Percentiles rank a stretch among this genome's conserved stretches.
These are phyloP conservation scores for Drosophila anomalata DNA, from an alignment of 2,888 invertebrate species.

Conservation along the genomic window DNA sequence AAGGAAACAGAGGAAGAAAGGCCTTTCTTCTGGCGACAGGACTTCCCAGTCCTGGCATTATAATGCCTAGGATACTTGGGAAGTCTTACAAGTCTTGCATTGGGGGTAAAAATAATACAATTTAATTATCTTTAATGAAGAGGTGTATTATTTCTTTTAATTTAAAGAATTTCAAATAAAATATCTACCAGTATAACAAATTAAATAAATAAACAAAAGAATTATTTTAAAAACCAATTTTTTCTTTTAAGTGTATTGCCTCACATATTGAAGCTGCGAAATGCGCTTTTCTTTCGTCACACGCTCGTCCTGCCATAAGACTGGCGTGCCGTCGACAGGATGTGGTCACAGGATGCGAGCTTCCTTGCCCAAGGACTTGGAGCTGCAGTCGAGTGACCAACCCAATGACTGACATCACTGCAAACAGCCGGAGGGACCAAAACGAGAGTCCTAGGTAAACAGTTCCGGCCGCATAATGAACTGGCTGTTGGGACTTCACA, in stretches of 20 bases:
- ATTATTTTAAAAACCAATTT: background rate
- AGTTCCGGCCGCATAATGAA: conserved; percentile 60
- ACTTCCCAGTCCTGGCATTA: conserved; percentile 59
- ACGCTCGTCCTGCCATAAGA: conserved; percentile 14
- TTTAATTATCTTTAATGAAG: background rate
- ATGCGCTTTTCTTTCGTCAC: conserved; percentile 37
- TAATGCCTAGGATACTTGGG: conserved; percentile 59
- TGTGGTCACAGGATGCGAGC: conserved; percentile 72
- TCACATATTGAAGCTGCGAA: conserved; percentile 50
- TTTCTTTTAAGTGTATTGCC: conserved; percentile 2
- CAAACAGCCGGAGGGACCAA: conserved; percentile 52
- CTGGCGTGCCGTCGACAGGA: conserved; percentile 67
- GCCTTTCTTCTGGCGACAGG: conserved; percentile 45
- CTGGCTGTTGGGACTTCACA: conserved; percentile 28
- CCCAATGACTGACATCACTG: conserved; percentile 71
- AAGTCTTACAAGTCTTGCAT: conserved; percentile 65
- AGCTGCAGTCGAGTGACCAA: conserved; percentile 59
- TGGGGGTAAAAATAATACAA: conserved; percentile 19
- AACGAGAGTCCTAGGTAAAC: conserved; percentile 51
- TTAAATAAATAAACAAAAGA: background rate
- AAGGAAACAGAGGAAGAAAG: conserved; percentile 40
- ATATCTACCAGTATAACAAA: background rate
- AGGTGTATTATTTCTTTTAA: too few species aligned
- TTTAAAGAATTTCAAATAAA: too few species aligned
- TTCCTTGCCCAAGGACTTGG: conserved; percentile 45